Evolutionary conservation across 1,140 invertebrate genomes (phyloP), one percentile per base, ranked within the genome.

Genomic region (Neuroterus valhalla): DNA sequence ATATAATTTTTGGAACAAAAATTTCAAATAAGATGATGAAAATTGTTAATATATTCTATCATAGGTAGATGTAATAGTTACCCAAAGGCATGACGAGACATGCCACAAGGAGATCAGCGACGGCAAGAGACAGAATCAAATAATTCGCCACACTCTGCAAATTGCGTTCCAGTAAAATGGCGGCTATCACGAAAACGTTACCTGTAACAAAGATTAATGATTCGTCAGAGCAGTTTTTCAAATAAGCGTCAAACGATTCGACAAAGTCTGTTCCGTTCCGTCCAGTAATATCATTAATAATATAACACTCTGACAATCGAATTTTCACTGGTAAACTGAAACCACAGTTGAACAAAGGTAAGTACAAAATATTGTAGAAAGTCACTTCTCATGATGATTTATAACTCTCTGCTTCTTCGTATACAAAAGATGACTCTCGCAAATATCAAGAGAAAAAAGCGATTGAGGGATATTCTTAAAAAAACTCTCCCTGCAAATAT

Each of bases 121-220:
- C 95, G 2, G 96, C 96, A 82, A 97, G 89, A 10, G 95, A 96
- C 45, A 97, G 91, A 75, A 97, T 96, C 77, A 97, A 90, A 89
- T 96, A 96, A 87, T 97, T 97, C 44, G 96, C 95, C 6, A 96
- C 95, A 80, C 93, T 95, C 81, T 96, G 95, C 42, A 98, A 90
- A 86, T 97, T 96, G 69, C 96, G 91, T 86, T 98, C 97, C 55
- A 98, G 89, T 31, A 97, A 89, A 81, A 98, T 97, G 43, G 97
- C 97, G n/a, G 95, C 94, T 90, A 98, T 97, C 67, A 98, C 97
- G 90, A 98, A 98, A 17, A 98, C 94, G 88, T 98, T 98, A 23
- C 97, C 97, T 96, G 89, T 23, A 84, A 84, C 80, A 78, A 77
- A 76, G 66, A 77, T 75, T 72, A 74, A 74, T 67, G 70, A 45